Base-by-base conservation (phyloP, 2,797 vertebrate genomes). In the Trematomus bernacchii region DNA sequence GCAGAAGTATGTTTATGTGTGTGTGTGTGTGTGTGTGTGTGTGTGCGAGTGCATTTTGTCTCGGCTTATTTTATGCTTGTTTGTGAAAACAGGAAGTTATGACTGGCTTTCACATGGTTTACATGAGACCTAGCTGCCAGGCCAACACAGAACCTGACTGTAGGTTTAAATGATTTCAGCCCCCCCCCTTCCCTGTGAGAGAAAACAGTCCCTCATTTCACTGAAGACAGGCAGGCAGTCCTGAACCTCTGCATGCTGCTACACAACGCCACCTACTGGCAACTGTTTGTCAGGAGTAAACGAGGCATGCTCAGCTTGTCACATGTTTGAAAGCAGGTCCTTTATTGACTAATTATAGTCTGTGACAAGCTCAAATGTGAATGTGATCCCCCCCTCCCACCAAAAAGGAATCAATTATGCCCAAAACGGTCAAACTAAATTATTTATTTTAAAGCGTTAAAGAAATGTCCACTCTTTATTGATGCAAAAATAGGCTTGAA, bases 71-170 rank as follows among this genome's bases (percentile, higher is more conserved):
- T 86, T 87, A 88, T 87, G 85, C 85, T 80, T 90, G 87, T 92
- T 90, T 90, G 80, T 79, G 80, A 93, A 94, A 95, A 94, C 91
- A 92, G 92, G 93, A 95, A 94, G 90, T 93, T 85, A 89, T 93
- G 93, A 91, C 91, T 92, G 82, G 84, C 71, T 84, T 86, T 82
- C 90, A 91, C 91, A 86, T 93, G 91, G 89, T 94, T 91, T 86
- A 87, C 74, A 90, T 89, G 80, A 88, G 86, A 78, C 66, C 77
- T 68, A 76, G 71, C 85, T 57, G 53, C 52, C 42, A 37, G 11
- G 73, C 76, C 57, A 71, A 82, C 82, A 82, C 75, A 87, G 62
- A 73, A 44, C 76, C 53, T 63, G 23, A 71, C 73, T 86, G 79
- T 66, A 73, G 68, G 62, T 73, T 77, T 47, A 69, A 82, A 81